Base-by-base conservation (phyloP, 2,113 vertebrate genomes). In the Sphaerodactylus townsendi region DNA sequence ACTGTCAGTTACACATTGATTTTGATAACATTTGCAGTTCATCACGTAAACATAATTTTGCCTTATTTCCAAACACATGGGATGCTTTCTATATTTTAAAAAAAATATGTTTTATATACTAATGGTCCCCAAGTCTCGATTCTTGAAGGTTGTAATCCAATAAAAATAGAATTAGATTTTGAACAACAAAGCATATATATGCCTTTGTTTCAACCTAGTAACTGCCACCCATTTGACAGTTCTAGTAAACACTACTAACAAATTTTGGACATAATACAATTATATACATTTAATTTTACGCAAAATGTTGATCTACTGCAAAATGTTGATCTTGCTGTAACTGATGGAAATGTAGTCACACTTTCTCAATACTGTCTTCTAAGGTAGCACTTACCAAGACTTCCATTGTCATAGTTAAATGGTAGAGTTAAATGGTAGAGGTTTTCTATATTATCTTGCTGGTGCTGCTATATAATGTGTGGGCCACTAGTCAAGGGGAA, bases 341-440 rank as follows among this genome's bases (percentile, higher is more conserved):
- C 37, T 71, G 50, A 46, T 30, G 69, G 78, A 21, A 10, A 72
- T 37, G 23, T 1, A 2, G 25, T 10, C 30, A 68, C 35, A 83
- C 28, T 23, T 44, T 14, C 41, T 87, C 59, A 65, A 7, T 68
- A 72, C 21, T 48, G 48, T n/a, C 6, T 71, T 48, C 64, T 28
- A 71, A 72, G 37, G 8, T 15, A 86, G 30, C 74, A 53, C 28
- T 84, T 86, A 85, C 41, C 64, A 4, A 62, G 50, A 2, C 37
- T 87, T 82, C 84, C 50, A 83, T 28, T 89, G 64, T 30, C 81
- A 21, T 39, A 76, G 30, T 85, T 85, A 71, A 90, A 79, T 83
- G 46, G 69, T 5, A 21, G 1, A 59, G 19, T 1, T 85, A 71
- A 90, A 79, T 83, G 46, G 69, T 5, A 21, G 1, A 59, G 19